These are phyloP conservation scores for Pomatorhinus ruficollis DNA, from an alignment of 2,113 vertebrate species.

Conservation along the genomic window DNA sequence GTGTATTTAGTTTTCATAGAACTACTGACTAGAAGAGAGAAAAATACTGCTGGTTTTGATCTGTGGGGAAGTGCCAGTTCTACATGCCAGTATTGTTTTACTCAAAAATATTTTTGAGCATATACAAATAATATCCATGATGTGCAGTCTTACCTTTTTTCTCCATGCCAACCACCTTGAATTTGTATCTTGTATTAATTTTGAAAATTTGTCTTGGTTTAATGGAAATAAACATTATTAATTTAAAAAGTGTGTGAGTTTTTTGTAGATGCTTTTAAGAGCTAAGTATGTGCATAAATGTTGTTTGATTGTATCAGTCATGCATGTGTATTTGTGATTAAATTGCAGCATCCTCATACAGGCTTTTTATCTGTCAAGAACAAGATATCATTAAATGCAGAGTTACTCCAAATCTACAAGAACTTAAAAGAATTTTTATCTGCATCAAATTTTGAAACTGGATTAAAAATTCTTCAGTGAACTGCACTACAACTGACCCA, in stretches of 20 bases:
- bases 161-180: constrained; percentile 28
- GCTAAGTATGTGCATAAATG: not conserved
- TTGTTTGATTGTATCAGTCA: not conserved
- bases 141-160: not conserved
- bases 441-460: not conserved
- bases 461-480: not conserved
- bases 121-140: not conserved
- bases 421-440: not conserved
- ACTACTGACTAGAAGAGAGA: constrained; percentile 8
- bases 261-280: not conserved
- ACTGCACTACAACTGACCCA: not conserved
- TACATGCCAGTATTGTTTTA: constrained; percentile 19
- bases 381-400: not conserved
- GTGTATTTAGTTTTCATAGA: not conserved
- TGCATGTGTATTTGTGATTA: constrained; percentile 14
- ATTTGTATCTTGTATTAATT: constrained; percentile 56
- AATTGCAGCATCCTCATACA: not conserved
- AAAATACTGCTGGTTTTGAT: not conserved
- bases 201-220: constrained; percentile 49
- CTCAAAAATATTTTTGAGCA: constrained; percentile 12
- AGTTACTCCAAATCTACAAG: not conserved
- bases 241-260: constrained; percentile 19
- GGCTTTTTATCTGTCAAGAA: not conserved
- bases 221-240: constrained; percentile 72
- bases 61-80: constrained; percentile 12